Evolutionary conservation across 2,888 invertebrate genomes (phyloP), one percentile per base, ranked within the genome.

Genomic region (Tenthredo scrophulariae): DNA sequence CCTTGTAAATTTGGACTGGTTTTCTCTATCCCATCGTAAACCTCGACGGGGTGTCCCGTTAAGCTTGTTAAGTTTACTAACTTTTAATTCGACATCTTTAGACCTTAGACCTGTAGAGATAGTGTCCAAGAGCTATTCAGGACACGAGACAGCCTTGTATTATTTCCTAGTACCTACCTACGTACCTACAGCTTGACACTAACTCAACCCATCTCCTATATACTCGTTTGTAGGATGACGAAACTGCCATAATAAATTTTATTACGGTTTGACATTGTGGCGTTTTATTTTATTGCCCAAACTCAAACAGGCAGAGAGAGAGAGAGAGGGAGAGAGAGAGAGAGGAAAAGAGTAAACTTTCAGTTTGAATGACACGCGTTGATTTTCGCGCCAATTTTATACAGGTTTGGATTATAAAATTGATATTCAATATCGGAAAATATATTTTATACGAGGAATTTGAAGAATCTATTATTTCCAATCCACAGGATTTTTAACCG

Each of bases 61-160:
- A 62, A 80, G 80, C 80, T 80, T 80, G 80, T 80, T 80, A 80
- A 62, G 80, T 80, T 80, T 80, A 80, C 80, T 80, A 80, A 80
- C 80, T 80, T 80, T 80, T 80, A 80, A 80, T 80, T 80, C 62
- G 26, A 80, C 37, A 22, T 50, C 80, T 62, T 62, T 26, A n/a
- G 43, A 43, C 43, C 33, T 33, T 18, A 33, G 29, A 18, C 13
- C 67, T 33, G 67, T 5, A 58, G 37, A 80, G 40, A 37, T 43
- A 74, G n/a, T 43, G 80, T 62, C 10, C n/a, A 74, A 37, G 43
- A 6, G 13, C 43, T 67, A 62, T 13, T 22, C n/a, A 26, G 33
- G 29, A 33, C 15, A 6, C 62, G 62, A 33, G 40, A n/a, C 15
- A 50, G n/a, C 22, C 62, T 62, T 26, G 18, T 62, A 22, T 40